Percentiles rank a stretch among this genome's conserved stretches.
Evolutionary conservation across 2,113 vertebrate genomes (phyloP).

Genomic region (Eptesicus fuscus): DNA sequence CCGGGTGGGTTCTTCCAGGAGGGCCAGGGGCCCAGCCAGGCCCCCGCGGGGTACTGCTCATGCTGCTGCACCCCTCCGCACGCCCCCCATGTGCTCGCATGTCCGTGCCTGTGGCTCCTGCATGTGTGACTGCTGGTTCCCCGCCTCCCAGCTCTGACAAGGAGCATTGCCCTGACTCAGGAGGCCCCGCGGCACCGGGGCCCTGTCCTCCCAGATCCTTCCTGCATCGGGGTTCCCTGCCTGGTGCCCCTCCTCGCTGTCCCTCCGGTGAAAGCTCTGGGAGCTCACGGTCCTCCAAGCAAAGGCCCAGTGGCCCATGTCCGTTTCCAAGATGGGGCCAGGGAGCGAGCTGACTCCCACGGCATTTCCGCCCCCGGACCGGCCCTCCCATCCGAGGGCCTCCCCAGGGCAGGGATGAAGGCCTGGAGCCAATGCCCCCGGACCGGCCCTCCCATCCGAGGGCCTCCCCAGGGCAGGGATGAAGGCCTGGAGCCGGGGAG

Average conservation of each 20-base stretch:
- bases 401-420: not conserved
- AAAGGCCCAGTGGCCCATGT: not conserved
- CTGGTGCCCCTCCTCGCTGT: not conserved
- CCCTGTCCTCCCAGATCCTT: not conserved
- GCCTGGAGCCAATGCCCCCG: not conserved
- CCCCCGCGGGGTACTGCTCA: slow-evolving; percentile 84
- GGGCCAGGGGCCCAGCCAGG: slow-evolving; percentile 72
- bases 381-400: not conserved
- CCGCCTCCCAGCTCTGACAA: slow-evolving; percentile 62
- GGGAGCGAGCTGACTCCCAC: not conserved
- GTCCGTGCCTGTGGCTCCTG: slow-evolving; percentile 40
- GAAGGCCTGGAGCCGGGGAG: not conserved
- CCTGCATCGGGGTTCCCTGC: not conserved
- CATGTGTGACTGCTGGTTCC: slow-evolving; percentile 32
- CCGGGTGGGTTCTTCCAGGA: not conserved
- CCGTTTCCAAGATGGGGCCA: not conserved
- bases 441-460: not conserved
- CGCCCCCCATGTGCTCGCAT: slow-evolving; percentile 32
- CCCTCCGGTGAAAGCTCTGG: not conserved
- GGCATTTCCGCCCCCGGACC: not conserved
- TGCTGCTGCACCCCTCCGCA: slow-evolving; percentile 74
- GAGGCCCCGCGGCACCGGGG: slow-evolving; percentile 51
- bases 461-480: not conserved
- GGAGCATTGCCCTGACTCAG: slow-evolving; percentile 47
- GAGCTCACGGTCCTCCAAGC: not conserved